These are phyloP conservation scores for Rousettus madagascariensis DNA, from an alignment of 2,797 vertebrate species.

Conservation along the genomic window DNA sequence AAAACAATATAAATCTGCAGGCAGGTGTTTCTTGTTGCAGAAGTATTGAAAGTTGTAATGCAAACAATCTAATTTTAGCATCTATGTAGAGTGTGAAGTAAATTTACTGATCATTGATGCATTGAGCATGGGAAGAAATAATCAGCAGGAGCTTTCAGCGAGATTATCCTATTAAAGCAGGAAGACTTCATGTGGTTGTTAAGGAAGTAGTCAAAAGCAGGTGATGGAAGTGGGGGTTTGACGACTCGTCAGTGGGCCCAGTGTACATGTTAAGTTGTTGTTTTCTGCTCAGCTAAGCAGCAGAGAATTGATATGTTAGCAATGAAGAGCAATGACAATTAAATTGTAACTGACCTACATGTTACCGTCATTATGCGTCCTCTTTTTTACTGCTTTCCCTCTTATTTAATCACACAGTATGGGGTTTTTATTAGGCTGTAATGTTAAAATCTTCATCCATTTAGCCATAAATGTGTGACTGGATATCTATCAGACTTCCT, in stretches of 20 bases:
- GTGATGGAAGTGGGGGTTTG: slow-evolving; percentile 86
- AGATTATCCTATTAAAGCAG: slow-evolving; percentile 88
- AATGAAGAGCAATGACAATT: slow-evolving; percentile 97
- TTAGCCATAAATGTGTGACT: slow-evolving; percentile 92
- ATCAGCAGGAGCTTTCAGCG: slow-evolving; percentile 88
- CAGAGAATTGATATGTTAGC: slow-evolving; percentile 94
- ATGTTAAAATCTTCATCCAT: slow-evolving; percentile 93
- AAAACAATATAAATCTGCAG: slow-evolving; percentile 85
- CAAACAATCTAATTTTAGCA: slow-evolving; percentile 90
- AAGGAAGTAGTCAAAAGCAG: slow-evolving; percentile 85
- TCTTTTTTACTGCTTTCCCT: slow-evolving; percentile 93
- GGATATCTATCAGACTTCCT: slow-evolving; percentile 88
- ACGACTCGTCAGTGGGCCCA: slow-evolving; percentile 83
- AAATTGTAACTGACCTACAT: slow-evolving; percentile 98
- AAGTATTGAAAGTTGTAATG: slow-evolving; percentile 85
- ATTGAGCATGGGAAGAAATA: slow-evolving; percentile 83
- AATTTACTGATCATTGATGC: slow-evolving; percentile 89
- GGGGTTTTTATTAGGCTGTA: slow-evolving; percentile 92
- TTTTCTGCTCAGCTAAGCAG: slow-evolving; percentile 96
- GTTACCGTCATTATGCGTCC: slow-evolving; percentile 93
- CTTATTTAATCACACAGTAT: slow-evolving; percentile 96
- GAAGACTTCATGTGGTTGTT: slow-evolving; percentile 84
- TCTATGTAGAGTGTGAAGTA: slow-evolving; percentile 82
- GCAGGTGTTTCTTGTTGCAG: slow-evolving; percentile 86
- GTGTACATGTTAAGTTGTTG: slow-evolving; percentile 88